phyloP scores from a whole-genome alignment of 2,888 invertebrate genomes.

The Amphipoea lucens region DNA sequence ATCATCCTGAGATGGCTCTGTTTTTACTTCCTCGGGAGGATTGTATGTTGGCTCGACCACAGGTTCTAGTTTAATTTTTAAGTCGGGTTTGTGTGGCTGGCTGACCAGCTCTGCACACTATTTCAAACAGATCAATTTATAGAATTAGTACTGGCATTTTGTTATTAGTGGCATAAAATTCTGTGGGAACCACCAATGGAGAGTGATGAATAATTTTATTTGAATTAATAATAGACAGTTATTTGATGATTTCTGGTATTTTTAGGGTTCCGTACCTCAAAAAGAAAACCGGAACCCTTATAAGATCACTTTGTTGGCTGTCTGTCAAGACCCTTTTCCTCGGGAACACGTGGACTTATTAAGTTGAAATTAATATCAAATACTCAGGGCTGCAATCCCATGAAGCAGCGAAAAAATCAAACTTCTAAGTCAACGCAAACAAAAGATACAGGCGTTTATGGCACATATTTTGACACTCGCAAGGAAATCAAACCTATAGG shows the following conservation, averaged over 20 bases:
- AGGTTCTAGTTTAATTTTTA: constrained; percentile 7
- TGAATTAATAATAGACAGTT: neutral
- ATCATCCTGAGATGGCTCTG: neutral
- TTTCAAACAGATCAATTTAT: neutral
- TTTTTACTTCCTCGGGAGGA: neutral
- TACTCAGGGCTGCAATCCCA: no score
- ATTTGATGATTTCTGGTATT: neutral
- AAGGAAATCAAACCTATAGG: no score
- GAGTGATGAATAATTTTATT: neutral
- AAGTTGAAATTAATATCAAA: no score
- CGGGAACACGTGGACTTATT: no score
- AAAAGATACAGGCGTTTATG: no score
- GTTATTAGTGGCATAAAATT: neutral
- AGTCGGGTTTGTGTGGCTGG: neutral
- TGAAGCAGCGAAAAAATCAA: no score
- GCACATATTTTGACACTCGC: no score
- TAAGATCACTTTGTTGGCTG: no score
- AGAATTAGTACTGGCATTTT: neutral
- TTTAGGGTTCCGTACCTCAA: no score
- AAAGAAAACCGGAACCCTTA: no score
- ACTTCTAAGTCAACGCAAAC: no score
- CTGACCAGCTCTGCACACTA: constrained; percentile 13
- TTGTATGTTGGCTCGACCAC: neutral
- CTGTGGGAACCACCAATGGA: neutral
- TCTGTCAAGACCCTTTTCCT: no score